Evolutionary conservation across 2,113 vertebrate species (phyloP), one percentile per base, ranked within the genome.

Genomic region (Thamnaconus septentrionalis): DNA sequence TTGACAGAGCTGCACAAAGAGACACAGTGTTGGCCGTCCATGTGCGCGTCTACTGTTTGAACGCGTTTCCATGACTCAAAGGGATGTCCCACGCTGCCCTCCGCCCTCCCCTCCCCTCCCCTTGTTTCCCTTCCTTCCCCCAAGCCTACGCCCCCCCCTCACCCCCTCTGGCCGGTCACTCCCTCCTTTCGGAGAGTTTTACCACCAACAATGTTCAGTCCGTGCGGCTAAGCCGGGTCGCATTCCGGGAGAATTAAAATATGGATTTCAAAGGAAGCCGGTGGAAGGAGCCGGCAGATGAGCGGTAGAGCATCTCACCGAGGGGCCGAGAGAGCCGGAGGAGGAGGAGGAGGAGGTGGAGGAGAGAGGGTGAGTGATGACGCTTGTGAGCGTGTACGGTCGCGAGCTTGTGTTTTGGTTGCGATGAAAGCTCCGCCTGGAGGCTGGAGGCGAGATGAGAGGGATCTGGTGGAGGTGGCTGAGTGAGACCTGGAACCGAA

Each of bases 51-150:
- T 31, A 74, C 56, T 76, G 53, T 76, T 64, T 81, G 79, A 72
- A 76, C 67, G 66, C 3, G 53, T 81, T 84, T 89, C 85, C 85
- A 86, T 89, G 85, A 89, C 73, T 85, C 85, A 85, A 59, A 79
- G 80, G 87, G 84, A 84, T 84, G 78, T 82, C 85, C 87, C 85
- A 81, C 64, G 54, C 41, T 44, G 31, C 41, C 51, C 12, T 53
- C 63, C 48, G 46, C 10, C 45, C 50, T 41, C 47, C 53, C 66
- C 41, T 48, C 42, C 59, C 45, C 54, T 48, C 53, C 40, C 56
- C 18, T 31, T 31, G 18, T 31, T 31, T 31, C 18, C 18, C 18
- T 31, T 31, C 18, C 18, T 31, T 31, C 18, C 18, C 18, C 18
- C 18, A 31, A 31, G 18, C 18, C 18, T 31, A 31, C 18, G 18